Percentiles rank a stretch among this genome's conserved stretches.
Conservation (phyloP, 30 jellyfish, hydroid and myxozoan species). For the Morbakka virulenta region DNA sequence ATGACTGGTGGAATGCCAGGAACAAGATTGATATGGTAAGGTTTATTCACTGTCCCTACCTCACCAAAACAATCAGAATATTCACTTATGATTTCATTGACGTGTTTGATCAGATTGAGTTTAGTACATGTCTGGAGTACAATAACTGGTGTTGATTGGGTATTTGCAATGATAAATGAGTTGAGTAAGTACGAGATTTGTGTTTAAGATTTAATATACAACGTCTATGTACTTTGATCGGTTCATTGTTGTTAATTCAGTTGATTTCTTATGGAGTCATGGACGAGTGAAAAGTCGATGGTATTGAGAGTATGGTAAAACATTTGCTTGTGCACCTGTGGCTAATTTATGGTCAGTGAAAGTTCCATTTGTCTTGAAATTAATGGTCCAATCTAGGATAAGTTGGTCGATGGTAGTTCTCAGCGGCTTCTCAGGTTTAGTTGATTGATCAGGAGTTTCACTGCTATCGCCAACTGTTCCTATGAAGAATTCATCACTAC, state of each 20-base stretch:
- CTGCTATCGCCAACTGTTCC: conserved; percentile 1
- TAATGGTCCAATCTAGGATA: neutral
- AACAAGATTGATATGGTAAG: conserved; percentile 13
- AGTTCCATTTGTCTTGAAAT: conserved; percentile 1
- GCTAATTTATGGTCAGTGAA: neutral
- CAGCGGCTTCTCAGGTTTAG: neutral
- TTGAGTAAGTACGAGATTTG: neutral
- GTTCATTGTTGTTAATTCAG: neutral
- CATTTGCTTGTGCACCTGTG: conserved; percentile 16
- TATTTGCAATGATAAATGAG: neutral
- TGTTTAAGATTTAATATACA: neutral
- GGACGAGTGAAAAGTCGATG: neutral
- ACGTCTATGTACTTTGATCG: neutral
- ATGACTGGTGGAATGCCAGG: conserved; percentile 54
- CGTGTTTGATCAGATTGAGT: conserved; percentile 21
- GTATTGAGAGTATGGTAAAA: neutral
- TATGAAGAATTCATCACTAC: conserved; percentile 8
- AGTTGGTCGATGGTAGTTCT: neutral
- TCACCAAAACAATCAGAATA: conserved; percentile 42
- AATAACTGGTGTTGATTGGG: conserved; percentile 2
- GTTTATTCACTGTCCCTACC: conserved; percentile 12
- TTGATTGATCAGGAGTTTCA: conserved; percentile 1
- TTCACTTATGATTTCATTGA: neutral
- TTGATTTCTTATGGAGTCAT: neutral
- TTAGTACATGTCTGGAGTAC: conserved; percentile 2